Conservation (phyloP, 1,140 invertebrate genomes). For the Thrips palmi region DNA sequence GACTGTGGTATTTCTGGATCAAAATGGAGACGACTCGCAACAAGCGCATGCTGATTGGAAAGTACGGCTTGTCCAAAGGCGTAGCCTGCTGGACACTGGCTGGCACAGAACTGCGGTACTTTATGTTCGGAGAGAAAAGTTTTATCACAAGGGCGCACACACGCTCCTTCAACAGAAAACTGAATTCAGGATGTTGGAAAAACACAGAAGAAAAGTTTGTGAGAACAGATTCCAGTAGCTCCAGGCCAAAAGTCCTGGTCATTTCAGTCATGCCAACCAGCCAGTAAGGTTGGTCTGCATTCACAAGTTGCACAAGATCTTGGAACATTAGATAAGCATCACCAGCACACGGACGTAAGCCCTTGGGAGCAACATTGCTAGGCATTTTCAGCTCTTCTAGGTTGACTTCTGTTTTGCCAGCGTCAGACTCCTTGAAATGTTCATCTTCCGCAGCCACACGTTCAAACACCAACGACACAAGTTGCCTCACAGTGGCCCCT, state of each 20-base stretch:
- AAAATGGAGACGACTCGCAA: constrained; percentile 83
- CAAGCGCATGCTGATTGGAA: constrained; percentile 89
- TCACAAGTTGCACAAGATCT: constrained; percentile 91
- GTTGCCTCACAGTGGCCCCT: constrained; percentile 86
- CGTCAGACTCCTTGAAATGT: constrained; percentile 18
- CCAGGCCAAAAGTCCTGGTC: constrained; percentile 90
- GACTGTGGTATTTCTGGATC: constrained; percentile 81
- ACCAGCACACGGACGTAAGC: constrained; percentile 69
- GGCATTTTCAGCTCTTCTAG: constrained; percentile 61
- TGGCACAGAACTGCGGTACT: constrained; percentile 48
- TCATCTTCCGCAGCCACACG: constrained; percentile 62
- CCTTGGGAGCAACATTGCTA: constrained; percentile 55
- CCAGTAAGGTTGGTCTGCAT: constrained; percentile 92
- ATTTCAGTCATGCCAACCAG: constrained; percentile 89
- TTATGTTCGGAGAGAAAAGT: constrained; percentile 91
- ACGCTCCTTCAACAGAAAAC: constrained; percentile 84
- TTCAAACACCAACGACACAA: constrained; percentile 94
- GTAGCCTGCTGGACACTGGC: constrained; percentile 32
- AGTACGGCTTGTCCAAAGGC: constrained; percentile 78
- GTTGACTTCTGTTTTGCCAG: constrained; percentile 32
- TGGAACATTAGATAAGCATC: constrained; percentile 90
- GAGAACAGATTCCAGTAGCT: constrained; percentile 83
- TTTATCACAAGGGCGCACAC: constrained; percentile 96
- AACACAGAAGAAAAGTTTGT: constrained; percentile 83
- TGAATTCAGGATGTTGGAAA: constrained; percentile 85